Evolutionary conservation across 2,113 vertebrate genomes (phyloP), one percentile per base, ranked within the genome.

Genomic region (Ondatra zibethicus): DNA sequence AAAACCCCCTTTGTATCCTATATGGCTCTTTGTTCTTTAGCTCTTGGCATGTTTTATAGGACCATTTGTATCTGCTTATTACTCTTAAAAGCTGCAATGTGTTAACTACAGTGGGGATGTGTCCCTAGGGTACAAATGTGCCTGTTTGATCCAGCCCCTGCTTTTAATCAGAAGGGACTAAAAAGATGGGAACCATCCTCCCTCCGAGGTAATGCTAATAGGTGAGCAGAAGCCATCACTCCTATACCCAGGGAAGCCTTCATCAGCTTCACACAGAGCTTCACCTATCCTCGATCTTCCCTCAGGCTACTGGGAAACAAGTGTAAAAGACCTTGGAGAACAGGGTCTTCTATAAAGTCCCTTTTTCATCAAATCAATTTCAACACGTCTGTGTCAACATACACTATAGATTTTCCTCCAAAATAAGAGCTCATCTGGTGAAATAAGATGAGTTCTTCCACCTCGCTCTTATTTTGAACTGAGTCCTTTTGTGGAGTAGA

Each of bases 11-110:
- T 76, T 52, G 31, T 81, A 23, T 84, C 27, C 29, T 65, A 85
- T 68, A 55, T 4, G 36, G 6, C 25, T 7, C 36, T 89, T 76
- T 89, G 19, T 73, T 92, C 84, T 94, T 87, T 61, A n/a, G 25
- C 39, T 72, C 3, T 31, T 84, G 66, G 21, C 39, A 4, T 73
- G 27, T 88, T 88, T 88, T 89, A n/a, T 68, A 61, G 72, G 87
- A 75, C n/a, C 33, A 45, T 88, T 92, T 90, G 23, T 58, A n/a
- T 47, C 65, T 77, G 33, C 36, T 88, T 96, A 89, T 68, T 93
- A 65, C 36, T 92, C 68, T 66, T 47, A 77, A 87, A 92, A 92
- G 47, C 25, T 21, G 39, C 19, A 84, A 45, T 25, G 21, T 88
- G 27, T 93, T 96, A 89, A 47, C 0, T 13, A 21, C 3, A 1